These are phyloP conservation scores for Silvanus unidentatus DNA, from an alignment of 2,888 invertebrate genomes.

Conservation along the genomic window DNA sequence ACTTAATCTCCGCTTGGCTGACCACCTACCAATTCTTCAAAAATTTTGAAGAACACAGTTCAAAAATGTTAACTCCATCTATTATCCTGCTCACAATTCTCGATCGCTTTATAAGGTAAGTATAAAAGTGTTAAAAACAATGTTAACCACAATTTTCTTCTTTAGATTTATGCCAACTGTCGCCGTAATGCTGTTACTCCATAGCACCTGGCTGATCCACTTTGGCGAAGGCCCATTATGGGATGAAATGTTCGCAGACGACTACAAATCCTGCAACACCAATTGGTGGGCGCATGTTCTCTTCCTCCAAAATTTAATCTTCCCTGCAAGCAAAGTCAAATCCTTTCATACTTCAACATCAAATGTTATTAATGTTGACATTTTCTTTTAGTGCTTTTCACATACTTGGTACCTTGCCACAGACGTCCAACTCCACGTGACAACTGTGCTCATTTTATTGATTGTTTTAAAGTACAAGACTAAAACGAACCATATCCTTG, in stretches of 20 bases:
- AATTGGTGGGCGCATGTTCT: slow-evolving; percentile 34
- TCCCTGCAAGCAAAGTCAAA: slow-evolving; percentile 24
- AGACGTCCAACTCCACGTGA: slow-evolving; percentile 29
- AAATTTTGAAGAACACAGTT: slow-evolving; percentile 21
- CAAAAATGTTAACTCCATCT: slow-evolving; percentile 23
- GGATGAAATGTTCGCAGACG: slow-evolving; percentile 26
- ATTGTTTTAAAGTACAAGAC: too few relatives aligned
- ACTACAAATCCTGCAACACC: slow-evolving; percentile 27
- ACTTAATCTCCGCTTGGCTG: slow-evolving; percentile 31
- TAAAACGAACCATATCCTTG: neutral
- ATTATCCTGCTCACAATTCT: slow-evolving; percentile 28
- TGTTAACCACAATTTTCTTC: slow-evolving; percentile 25
- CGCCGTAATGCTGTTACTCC: slow-evolving; percentile 23
- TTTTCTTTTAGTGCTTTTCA: slow-evolving; percentile 24
- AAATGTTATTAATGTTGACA: neutral
- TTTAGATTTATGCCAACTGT: slow-evolving; percentile 30
- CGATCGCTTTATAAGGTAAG: slow-evolving; percentile 30
- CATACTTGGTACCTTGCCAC: slow-evolving; percentile 31
- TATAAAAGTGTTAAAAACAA: slow-evolving; percentile 11
- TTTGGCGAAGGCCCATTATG: slow-evolving; percentile 30
- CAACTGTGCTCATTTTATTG: slow-evolving; percentile 11
- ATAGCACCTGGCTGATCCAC: slow-evolving; percentile 29
- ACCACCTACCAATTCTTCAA: slow-evolving; percentile 27
- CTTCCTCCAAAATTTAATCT: slow-evolving; percentile 30
- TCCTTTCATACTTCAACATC: too few relatives aligned